These are phyloP conservation scores for Alauda arvensis DNA, from an alignment of 2,797 vertebrate genomes.

Conservation along the genomic window DNA sequence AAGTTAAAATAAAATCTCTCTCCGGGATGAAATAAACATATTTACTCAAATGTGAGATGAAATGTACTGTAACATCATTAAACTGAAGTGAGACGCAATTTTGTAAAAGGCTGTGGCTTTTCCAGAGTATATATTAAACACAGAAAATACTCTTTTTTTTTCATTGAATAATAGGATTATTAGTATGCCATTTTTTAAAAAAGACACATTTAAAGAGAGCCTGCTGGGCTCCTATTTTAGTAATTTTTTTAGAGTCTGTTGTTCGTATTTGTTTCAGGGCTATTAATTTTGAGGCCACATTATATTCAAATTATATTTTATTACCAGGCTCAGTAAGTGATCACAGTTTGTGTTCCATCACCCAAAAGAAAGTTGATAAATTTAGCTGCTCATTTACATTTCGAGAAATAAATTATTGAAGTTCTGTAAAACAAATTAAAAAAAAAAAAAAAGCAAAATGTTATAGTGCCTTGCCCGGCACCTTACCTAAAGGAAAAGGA, in stretches of 20 bases:
- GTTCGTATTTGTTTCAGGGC: slow-evolving; percentile 16
- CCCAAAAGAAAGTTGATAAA: slow-evolving; percentile 8
- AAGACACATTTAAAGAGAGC: slow-evolving; percentile 5
- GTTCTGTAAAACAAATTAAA: neutral
- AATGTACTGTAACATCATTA: neutral
- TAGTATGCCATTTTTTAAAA: slow-evolving; percentile 8
- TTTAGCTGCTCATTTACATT: neutral
- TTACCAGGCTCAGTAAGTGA: slow-evolving; percentile 9
- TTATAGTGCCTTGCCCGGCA: rapidly evolving
- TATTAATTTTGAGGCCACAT: slow-evolving; percentile 34
- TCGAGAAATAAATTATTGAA: neutral
- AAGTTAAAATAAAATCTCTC: slow-evolving; percentile 13
- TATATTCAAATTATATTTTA: slow-evolving; percentile 49
- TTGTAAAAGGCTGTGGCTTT: neutral
- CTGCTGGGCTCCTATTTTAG: neutral
- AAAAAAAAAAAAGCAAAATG: neutral
- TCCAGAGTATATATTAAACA: neutral
- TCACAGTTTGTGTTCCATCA: slow-evolving; percentile 18
- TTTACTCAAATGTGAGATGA: slow-evolving; percentile 30
- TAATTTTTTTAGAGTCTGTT: slow-evolving; percentile 10
- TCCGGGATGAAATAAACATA: slow-evolving; percentile 10
- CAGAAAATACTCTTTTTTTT: neutral
- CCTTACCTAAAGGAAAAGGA: neutral
- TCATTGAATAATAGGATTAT: slow-evolving; percentile 42
- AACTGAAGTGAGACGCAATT: neutral